Percentiles rank a stretch among this genome's conserved stretches.
Evolutionary conservation across 2,113 vertebrate species (phyloP).

Genomic region (Sylvia atricapilla): DNA sequence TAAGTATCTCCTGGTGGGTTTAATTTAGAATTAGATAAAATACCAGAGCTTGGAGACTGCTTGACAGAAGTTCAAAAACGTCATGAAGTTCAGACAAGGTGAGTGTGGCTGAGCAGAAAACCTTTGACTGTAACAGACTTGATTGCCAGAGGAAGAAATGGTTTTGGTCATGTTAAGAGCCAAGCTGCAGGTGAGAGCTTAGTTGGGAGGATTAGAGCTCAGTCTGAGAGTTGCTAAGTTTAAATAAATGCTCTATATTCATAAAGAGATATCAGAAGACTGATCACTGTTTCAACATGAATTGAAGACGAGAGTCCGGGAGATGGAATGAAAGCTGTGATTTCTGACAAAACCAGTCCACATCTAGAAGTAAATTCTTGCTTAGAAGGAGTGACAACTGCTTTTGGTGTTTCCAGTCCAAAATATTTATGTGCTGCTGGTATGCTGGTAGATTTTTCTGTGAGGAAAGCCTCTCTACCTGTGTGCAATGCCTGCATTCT

Average conservation of each 20-base stretch:
- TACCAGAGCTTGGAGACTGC: background rate
- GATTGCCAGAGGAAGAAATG: background rate
- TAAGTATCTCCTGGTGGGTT: background rate
- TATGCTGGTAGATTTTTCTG: slow-evolving; percentile 20
- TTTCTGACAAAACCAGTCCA: background rate
- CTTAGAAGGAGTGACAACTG: background rate
- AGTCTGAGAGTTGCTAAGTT: background rate
- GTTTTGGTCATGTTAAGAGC: background rate
- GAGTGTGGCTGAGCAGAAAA: background rate
- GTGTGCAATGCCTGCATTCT: background rate
- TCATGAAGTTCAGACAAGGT: background rate
- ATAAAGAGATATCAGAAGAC: background rate
- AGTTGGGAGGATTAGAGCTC: background rate
- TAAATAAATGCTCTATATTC: background rate
- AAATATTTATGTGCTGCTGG: background rate
- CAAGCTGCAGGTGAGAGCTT: background rate
- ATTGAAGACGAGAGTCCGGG: background rate
- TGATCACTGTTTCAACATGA: background rate
- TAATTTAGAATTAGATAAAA: background rate
- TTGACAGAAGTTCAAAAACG: background rate
- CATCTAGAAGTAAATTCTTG: background rate
- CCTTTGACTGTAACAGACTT: background rate
- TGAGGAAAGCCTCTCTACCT: slow-evolving; percentile 25
- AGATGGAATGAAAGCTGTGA: background rate
- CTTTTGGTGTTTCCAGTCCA: background rate